Percentiles rank a stretch among this genome's conserved stretches.
Evolutionary conservation across 2,888 invertebrate genomes (phyloP).

Genomic region (Apodemia hepburni): DNA sequence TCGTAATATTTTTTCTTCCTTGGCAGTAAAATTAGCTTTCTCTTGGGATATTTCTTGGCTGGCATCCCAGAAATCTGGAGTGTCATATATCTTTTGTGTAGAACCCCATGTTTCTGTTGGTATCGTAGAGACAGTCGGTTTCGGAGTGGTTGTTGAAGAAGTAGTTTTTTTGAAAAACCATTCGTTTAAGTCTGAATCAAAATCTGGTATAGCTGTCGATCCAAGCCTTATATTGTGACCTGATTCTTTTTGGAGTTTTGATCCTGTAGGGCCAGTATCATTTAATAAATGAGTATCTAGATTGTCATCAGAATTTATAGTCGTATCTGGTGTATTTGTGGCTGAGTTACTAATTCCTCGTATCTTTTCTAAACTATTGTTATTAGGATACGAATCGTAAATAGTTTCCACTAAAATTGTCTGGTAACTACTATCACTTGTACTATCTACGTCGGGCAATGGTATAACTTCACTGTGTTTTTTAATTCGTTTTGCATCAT

Average conservation of each 20-base stretch:
- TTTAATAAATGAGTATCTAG: not conserved
- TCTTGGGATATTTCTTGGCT: not conserved
- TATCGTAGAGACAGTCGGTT: not conserved
- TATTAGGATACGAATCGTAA: conserved; percentile 25
- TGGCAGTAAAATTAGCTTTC: not conserved
- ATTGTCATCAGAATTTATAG: not conserved
- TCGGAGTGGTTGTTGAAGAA: not conserved
- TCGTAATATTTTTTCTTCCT: not conserved
- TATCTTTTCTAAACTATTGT: not conserved
- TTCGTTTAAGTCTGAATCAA: conserved; percentile 9
- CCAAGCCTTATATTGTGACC: conserved; percentile 6
- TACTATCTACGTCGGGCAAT: conserved; percentile 10
- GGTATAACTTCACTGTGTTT: conserved; percentile 24
- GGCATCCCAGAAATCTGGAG: not conserved
- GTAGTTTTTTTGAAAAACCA: not conserved
- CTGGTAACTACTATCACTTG: conserved; percentile 20
- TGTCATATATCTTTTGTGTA: not conserved
- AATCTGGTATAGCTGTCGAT: conserved; percentile 20
- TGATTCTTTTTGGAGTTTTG: not conserved
- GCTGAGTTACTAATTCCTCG: not conserved
- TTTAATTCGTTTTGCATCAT: conserved; percentile 27
- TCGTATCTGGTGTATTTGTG: not conserved
- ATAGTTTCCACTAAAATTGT: conserved; percentile 35
- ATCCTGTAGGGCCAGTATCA: not conserved
- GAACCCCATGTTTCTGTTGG: too few species aligned